phyloP scores from a whole-genome alignment of 2,797 vertebrate genomes.

The Bovichtus diacanthus region DNA sequence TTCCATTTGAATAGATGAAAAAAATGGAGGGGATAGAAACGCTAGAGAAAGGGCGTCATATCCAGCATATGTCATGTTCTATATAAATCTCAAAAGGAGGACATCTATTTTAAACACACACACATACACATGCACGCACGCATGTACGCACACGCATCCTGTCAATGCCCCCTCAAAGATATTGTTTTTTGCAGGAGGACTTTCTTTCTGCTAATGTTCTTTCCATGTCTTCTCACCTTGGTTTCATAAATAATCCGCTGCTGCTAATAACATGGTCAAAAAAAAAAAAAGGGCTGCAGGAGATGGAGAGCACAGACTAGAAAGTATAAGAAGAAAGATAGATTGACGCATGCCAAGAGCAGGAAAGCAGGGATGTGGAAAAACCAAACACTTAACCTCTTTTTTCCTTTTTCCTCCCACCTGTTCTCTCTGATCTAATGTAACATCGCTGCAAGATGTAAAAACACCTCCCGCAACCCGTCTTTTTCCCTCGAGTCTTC shows the following conservation, averaged over 20 bases:
- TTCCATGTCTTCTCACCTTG: slow-evolving; percentile 61
- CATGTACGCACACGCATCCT: slow-evolving; percentile 4
- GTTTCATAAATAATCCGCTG: slow-evolving; percentile 69
- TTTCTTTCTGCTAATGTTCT: slow-evolving; percentile 65
- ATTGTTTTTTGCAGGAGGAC: slow-evolving; percentile 15
- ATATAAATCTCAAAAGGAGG: slow-evolving; percentile 68
- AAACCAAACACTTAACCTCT: slow-evolving; percentile 67
- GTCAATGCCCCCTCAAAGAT: slow-evolving; percentile 33
- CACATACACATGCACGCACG: slow-evolving; percentile 15
- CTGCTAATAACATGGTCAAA: slow-evolving; percentile 56
- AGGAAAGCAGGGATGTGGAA: slow-evolving; percentile 50
- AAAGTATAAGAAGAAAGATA: slow-evolving; percentile 9
- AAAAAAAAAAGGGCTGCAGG: slow-evolving; percentile 25
- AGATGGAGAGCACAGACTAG: slow-evolving; percentile 26
- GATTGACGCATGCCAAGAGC: slow-evolving; percentile 58
- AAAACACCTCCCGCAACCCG: slow-evolving; percentile 53
- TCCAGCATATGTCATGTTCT: slow-evolving; percentile 61
- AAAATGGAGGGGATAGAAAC: not conserved
- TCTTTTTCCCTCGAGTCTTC: slow-evolving; percentile 47
- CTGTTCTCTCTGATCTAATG: slow-evolving; percentile 65
- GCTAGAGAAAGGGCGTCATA: slow-evolving; percentile 26
- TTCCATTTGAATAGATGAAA: slow-evolving; percentile 1
- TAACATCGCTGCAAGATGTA: slow-evolving; percentile 61
- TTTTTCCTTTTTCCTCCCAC: slow-evolving; percentile 56
- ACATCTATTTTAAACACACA: slow-evolving; percentile 69